Base-by-base conservation (phyloP, 2,888 invertebrate genomes). In the Phania funesta region DNA sequence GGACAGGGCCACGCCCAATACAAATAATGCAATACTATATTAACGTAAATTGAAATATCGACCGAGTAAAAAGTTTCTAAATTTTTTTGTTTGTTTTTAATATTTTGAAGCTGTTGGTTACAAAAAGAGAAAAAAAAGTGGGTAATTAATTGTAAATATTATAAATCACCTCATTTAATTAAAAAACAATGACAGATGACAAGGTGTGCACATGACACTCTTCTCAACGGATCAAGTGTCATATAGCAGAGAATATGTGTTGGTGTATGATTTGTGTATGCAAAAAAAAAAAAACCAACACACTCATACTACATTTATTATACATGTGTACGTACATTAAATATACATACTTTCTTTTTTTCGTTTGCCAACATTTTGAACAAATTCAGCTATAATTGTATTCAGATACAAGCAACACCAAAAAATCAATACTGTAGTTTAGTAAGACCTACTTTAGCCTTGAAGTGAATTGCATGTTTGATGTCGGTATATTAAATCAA, bases 171-270 rank as follows among this genome's bases (percentile, higher is more conserved):
- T 56, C 67, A 58, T 76, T 76, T 26, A 50, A 50, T 65, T 11
- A 32, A 48, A 52, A 52, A 41, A 35, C 6, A 0, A 20, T 54
- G 60, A 44, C 41, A 29, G 26, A 64, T 65, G 50, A 65, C 65
- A 78, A 54, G 58, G 65, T 67, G 16, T 60, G 32, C 73, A 73
- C 60, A 56, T 64, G 80, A 75, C 54, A 80, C 80, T 62, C 26
- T 56, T 65, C 26, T 16, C 29, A 50, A 26, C 20, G n/a, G 22
- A 71, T 29, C 6, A 77, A 62, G 64, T 64, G 35, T 71, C 70
- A 29, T 48, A 71, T 71, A 48, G 48, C 52, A 54, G 52, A 32
- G 32, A 58, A 67, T 5, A 32, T 62, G 58, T 44, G 68, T 77
- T 56, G 65, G 75, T 29, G 75, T 65, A 58, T 29, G n/a, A 38